phyloP scores from a whole-genome alignment of 2,113 vertebrate species.

The Capreolus pygargus region DNA sequence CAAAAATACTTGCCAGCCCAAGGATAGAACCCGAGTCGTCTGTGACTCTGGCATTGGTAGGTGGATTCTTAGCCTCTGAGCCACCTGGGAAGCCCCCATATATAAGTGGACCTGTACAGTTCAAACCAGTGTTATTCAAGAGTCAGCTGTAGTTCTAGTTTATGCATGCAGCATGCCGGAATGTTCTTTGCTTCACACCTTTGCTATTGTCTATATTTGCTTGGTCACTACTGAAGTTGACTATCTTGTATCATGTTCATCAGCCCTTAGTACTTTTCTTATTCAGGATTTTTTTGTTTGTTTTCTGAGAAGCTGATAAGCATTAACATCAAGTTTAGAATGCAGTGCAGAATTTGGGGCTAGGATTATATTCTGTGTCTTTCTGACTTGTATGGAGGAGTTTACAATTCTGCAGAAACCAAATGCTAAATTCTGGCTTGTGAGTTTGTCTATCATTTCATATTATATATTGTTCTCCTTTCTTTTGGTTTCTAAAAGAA shows the following conservation, averaged over 20 bases:
- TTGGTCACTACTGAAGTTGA: background rate
- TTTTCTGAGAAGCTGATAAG: background rate
- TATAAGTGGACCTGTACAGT: background rate
- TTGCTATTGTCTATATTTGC: background rate
- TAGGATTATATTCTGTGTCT: background rate
- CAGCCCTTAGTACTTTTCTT: background rate
- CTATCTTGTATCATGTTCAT: background rate
- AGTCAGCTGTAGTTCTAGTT: background rate
- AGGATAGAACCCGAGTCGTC: background rate
- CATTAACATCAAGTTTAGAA: conserved; percentile 2
- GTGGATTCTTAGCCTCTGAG: background rate
- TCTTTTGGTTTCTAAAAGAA: background rate
- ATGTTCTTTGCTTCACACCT: background rate
- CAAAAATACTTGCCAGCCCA: background rate
- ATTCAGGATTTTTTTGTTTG: background rate
- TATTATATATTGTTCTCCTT: background rate
- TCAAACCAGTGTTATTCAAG: background rate
- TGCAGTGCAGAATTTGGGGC: background rate
- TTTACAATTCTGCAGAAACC: background rate
- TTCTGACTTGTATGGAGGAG: background rate
- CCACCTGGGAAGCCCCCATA: background rate
- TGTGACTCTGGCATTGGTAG: background rate
- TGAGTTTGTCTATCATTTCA: background rate
- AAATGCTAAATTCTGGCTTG: background rate
- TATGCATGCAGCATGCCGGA: background rate